A percentile compares a stretch with the other conserved stretches of the same genome.
These are phyloP conservation scores for Aethes cnicana DNA, from an alignment of 2,888 invertebrate genomes.

Conservation along the genomic window DNA sequence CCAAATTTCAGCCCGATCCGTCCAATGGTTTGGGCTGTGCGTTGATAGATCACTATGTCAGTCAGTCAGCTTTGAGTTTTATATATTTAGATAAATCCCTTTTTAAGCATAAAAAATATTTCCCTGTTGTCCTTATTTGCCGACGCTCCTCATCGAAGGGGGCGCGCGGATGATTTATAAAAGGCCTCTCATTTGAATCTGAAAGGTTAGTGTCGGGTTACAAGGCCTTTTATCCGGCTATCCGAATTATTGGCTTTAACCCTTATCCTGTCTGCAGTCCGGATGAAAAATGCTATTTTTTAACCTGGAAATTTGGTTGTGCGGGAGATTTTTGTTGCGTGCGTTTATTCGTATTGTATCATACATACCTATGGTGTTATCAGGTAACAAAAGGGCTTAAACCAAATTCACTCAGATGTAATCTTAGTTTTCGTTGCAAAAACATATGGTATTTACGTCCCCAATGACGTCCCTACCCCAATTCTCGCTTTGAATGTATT, in stretches of 20 bases:
- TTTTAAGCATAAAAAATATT: not conserved
- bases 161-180: slow-evolving; percentile 73
- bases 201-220: slow-evolving; percentile 69
- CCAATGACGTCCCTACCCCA: too few relatives aligned
- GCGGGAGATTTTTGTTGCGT: not conserved
- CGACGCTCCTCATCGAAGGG: slow-evolving; percentile 45
- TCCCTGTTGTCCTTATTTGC: slow-evolving; percentile 15
- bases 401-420: too few relatives aligned
- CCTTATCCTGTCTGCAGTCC: slow-evolving; percentile 17
- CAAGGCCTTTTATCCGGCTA: slow-evolving; percentile 44
- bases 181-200: slow-evolving; percentile 74
- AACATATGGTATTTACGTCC: too few relatives aligned
- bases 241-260: slow-evolving; percentile 34
- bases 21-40: too few relatives aligned
- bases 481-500: too few relatives aligned
- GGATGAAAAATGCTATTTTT: slow-evolving; percentile 14
- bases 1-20: too few relatives aligned
- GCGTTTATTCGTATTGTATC: not conserved
- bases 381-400: too few relatives aligned
- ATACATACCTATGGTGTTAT: too few relatives aligned
- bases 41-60: too few relatives aligned
- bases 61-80: too few relatives aligned
- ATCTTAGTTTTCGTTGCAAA: too few relatives aligned
- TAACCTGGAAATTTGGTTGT: not conserved
- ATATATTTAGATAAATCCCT: too few relatives aligned